Percentiles rank a stretch among this genome's conserved stretches.
These are phyloP conservation scores for Orgyia antiqua DNA, from an alignment of 2,888 invertebrate species.

Conservation along the genomic window DNA sequence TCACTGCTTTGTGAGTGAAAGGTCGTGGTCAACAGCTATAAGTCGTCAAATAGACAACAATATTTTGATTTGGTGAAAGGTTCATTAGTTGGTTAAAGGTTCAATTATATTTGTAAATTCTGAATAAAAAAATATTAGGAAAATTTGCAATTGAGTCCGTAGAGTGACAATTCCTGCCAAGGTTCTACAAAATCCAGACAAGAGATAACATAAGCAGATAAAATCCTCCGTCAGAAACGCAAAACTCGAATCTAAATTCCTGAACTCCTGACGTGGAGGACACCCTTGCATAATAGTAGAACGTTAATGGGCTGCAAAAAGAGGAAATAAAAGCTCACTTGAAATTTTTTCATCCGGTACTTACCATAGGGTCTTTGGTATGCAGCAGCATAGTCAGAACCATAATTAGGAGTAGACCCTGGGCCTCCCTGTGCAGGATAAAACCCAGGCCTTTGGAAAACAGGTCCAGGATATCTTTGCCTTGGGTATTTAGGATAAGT, in stretches of 20 bases:
- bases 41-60: slow-evolving; percentile 2
- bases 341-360: too few relatives aligned
- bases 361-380: neutral
- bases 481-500: neutral
- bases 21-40: slow-evolving; percentile 7
- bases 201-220: too few relatives aligned
- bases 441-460: neutral
- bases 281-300: too few relatives aligned
- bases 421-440: slow-evolving; percentile 4
- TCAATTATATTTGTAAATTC: neutral
- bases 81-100: slow-evolving; percentile 1
- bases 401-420: neutral
- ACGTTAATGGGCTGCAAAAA: too few relatives aligned
- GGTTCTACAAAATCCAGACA: too few relatives aligned
- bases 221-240: too few relatives aligned
- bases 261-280: too few relatives aligned
- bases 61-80: slow-evolving; percentile 4
- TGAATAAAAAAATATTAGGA: too few relatives aligned
- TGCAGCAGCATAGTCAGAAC: neutral
- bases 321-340: too few relatives aligned
- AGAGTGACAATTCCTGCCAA: too few relatives aligned
- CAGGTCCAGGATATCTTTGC: neutral
- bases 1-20: neutral
- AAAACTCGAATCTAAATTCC: too few relatives aligned
- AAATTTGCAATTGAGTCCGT: too few relatives aligned